Evolutionary conservation across 2,888 invertebrate genomes (phyloP).

Genomic region (Heliconius ethilla): DNA sequence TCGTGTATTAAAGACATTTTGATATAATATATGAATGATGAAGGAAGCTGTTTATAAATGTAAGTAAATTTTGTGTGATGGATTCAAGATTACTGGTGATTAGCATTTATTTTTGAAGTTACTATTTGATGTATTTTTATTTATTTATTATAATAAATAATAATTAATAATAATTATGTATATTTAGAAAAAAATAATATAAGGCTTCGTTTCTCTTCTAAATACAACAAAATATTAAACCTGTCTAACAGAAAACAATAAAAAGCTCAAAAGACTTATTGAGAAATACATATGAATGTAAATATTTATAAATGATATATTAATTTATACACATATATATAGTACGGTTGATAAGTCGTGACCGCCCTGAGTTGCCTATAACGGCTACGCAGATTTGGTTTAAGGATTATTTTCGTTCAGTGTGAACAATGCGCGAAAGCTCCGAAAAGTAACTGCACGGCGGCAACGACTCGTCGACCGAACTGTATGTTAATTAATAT

Average conservation of each 20-base stretch:
- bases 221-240: constrained; percentile 11
- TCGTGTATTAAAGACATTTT: neutral
- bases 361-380: neutral
- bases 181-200: neutral
- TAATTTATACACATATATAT: neutral
- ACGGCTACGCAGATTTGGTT: neutral
- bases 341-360: neutral
- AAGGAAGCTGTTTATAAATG: neutral
- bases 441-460: neutral
- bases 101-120: constrained; percentile 21
- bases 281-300: constrained; percentile 26
- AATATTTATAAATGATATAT: constrained; percentile 36
- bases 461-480: neutral
- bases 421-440: neutral
- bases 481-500: neutral
- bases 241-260: constrained; percentile 21
- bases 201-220: neutral
- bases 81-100: neutral
- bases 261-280: constrained; percentile 35
- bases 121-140: constrained; percentile 5
- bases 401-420: neutral
- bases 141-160: neutral
- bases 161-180: neutral
- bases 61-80: neutral
- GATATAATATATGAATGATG: neutral